Evolutionary conservation across 2,797 vertebrate genomes (phyloP), one percentile per base, ranked within the genome.

Genomic region (Paratrypauchen microcephalus): DNA sequence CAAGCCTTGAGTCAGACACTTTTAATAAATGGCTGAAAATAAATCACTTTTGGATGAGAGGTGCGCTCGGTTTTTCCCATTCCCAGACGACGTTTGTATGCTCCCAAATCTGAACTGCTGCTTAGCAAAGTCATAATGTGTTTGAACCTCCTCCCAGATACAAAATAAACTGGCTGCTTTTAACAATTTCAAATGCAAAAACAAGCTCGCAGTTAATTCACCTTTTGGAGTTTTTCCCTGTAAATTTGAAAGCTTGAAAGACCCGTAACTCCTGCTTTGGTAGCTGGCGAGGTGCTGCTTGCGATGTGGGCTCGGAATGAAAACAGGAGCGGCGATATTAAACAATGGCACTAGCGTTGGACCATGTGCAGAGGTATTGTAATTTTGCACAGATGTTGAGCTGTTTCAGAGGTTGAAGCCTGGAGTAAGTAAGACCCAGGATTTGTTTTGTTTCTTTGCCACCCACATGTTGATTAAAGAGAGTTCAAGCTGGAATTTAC

Each of bases 231-330:
- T 12, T 36, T 76, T 70, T 84, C 66, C 77, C 69, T 73, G 75
- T 77, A 77, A 82, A 86, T 82, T 80, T 72, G 18, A 84, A 84
- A 82, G 78, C 71, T 54, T 76, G 69, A 78, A 81, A 75, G 72
- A 74, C 82, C 76, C 78, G 70, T 76, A 85, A 86, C 83, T 88
- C 81, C 77, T 45, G 76, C 78, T 83, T 83, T 77, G 70, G 83
- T 83, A 64, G 78, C 68, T 78, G 72, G 74, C 74, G 36, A 75
- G 69, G 77, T 52, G 0, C 67, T 71, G 28, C 61, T 69, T 88
- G 56, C 88, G 82, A 90, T 90, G 89, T 91, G 87, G 88, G 76
- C 78, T 83, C 81, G 76, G 76, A 81, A 77, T 77, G 79, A 87
- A 88, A 86, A 86, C 83, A 82, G 81, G 74, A 80, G 77, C 41